phyloP scores from a whole-genome alignment of 2,113 vertebrate genomes.

The Indicator maculatus region DNA sequence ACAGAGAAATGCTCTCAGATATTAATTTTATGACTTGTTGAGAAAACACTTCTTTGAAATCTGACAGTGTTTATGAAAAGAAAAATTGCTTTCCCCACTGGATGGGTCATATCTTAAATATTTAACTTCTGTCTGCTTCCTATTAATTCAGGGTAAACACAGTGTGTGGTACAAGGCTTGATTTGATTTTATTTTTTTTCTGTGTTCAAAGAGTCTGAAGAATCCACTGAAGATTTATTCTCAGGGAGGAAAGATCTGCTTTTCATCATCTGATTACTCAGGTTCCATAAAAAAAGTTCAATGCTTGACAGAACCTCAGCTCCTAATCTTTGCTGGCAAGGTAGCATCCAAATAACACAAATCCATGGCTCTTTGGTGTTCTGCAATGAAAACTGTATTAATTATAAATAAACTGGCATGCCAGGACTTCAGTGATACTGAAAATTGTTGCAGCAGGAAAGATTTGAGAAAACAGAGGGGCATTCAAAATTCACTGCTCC shows the following conservation, averaged over 20 bases:
- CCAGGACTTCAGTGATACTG: neutral
- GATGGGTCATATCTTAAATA: conserved; percentile 45
- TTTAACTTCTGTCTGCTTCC: conserved; percentile 28
- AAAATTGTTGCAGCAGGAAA: neutral
- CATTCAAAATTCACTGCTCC: neutral
- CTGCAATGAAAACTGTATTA: conserved; percentile 25
- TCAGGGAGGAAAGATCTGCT: conserved; percentile 11
- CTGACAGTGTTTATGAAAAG: conserved; percentile 49
- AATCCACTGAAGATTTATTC: conserved; percentile 20
- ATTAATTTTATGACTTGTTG: conserved; percentile 10
- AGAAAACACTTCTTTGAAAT: conserved; percentile 56
- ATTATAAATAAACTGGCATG: conserved; percentile 36
- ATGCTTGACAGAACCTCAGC: neutral
- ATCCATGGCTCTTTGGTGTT: neutral
- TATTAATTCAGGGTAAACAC: conserved; percentile 20
- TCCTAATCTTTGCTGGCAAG: conserved; percentile 7
- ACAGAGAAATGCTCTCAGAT: neutral
- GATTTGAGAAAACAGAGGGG: neutral
- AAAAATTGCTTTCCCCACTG: conserved; percentile 24
- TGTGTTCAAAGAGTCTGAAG: neutral
- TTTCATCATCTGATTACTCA: conserved; percentile 41
- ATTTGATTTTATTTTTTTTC: neutral
- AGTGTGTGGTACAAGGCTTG: conserved; percentile 15
- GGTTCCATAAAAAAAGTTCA: neutral
- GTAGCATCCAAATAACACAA: neutral